Evolutionary conservation across 2,888 invertebrate genomes (phyloP).

Genomic region (Thecocarcelia acutangulata): DNA sequence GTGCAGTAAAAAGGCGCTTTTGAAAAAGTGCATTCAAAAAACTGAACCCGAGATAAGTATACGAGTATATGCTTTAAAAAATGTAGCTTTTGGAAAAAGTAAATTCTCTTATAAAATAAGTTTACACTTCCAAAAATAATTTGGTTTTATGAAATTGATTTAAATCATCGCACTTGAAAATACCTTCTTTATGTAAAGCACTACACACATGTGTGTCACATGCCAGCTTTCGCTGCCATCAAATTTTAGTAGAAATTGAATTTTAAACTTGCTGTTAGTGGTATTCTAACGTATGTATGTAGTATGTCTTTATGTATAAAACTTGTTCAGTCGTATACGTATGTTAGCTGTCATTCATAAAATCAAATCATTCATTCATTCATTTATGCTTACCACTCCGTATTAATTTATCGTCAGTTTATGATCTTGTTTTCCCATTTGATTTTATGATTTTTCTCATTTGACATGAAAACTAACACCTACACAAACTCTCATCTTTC

Average conservation of each 20-base stretch:
- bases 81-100: too few species aligned
- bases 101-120: too few species aligned
- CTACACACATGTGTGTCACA: background rate
- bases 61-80: too few species aligned
- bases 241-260: conserved; percentile 17
- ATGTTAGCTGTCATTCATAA: conserved; percentile 6
- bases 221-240: background rate
- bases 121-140: too few species aligned
- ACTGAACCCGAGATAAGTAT: too few species aligned
- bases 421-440: conserved; percentile 18
- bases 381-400: conserved; percentile 17
- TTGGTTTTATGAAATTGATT: background rate
- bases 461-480: conserved; percentile 41
- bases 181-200: background rate
- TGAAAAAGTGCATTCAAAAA: too few species aligned
- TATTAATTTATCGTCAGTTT: conserved; percentile 26
- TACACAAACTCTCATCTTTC: conserved; percentile 7
- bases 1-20: too few species aligned
- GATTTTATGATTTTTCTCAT: conserved; percentile 2
- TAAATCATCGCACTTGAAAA: background rate
- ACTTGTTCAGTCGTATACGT: conserved; percentile 16
- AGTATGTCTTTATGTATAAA: background rate
- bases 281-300: conserved; percentile 5
- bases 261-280: background rate
- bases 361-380: conserved; percentile 8